Evolutionary conservation across 2,888 invertebrate genomes (phyloP).

Genomic region (Cheilosia vernalis): DNA sequence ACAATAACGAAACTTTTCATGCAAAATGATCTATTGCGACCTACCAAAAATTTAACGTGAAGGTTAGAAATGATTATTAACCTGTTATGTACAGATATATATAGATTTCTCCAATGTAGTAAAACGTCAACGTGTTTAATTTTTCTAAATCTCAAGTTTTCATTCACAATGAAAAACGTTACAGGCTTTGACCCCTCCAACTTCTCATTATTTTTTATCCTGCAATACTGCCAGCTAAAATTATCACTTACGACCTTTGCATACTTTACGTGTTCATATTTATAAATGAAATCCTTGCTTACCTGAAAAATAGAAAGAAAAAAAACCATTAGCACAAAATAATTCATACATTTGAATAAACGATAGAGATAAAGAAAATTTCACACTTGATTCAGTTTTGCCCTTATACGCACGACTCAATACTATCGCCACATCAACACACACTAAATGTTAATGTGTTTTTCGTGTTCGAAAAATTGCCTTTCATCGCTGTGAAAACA

Average conservation of each 20-base stretch:
- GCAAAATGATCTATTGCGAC: too few relatives aligned
- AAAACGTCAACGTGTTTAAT: too few relatives aligned
- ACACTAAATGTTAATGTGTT: slow-evolving; percentile 59
- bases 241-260: slow-evolving; percentile 27
- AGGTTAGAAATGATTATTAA: too few relatives aligned
- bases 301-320: slow-evolving; percentile 63
- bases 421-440: slow-evolving; percentile 28
- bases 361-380: slow-evolving; percentile 25
- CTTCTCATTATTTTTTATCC: too few relatives aligned
- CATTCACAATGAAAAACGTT: too few relatives aligned
- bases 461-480: slow-evolving; percentile 54
- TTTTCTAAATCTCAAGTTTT: too few relatives aligned
- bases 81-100: too few relatives aligned
- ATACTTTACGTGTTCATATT: not conserved
- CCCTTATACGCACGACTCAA: not conserved
- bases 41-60: too few relatives aligned
- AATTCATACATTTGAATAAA: slow-evolving; percentile 24
- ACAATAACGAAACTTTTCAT: too few relatives aligned
- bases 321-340: slow-evolving; percentile 14
- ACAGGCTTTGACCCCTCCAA: too few relatives aligned
- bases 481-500: slow-evolving; percentile 30
- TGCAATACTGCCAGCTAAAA: not conserved
- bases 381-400: slow-evolving; percentile 17
- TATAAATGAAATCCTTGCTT: slow-evolving; percentile 27
- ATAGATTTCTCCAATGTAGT: too few relatives aligned